Evolutionary conservation across 2,797 vertebrate species (phyloP), one percentile per base, ranked within the genome.

Genomic region (Pseudochirops cupreus): DNA sequence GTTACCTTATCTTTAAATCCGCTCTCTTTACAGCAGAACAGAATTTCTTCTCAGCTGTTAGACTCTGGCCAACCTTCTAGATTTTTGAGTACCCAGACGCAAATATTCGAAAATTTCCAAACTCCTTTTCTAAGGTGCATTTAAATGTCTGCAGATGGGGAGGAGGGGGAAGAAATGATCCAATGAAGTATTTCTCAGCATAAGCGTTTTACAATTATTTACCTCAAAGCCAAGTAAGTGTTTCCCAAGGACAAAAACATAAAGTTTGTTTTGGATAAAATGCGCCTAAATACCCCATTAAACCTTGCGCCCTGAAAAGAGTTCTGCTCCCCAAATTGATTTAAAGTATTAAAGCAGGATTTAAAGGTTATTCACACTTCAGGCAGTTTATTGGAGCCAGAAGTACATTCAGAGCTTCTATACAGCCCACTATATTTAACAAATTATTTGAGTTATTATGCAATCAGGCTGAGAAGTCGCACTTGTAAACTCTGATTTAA

Each of bases 401-500:
- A 97, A 98, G 97, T 98, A 98, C 98, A 98, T 98, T 98, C 98
- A 98, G 98, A 97, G 98, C 98, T 98, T 98, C 98, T 98, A 99
- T 97, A 98, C 98, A 99, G 98, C 98, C 98, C 98, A 97, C 99
- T 99, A 99, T 99, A 99, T 99, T 99, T 99, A 99, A 99, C 99
- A 99, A 99, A 99, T 99, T 99, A 99, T 99, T 98, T 98, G 99
- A 98, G 99, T 99, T 99, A 99, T 99, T 99, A 99, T 99, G 99
- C 99, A 99, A 98, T 99, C 98, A 99, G 99, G 99, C 99, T 98
- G 99, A 98, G 99, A 98, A 99, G 99, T 99, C 99, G 99, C 99
- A 98, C 99, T 99, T 99, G 99, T 99, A 99, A 99, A 99, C 99
- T 99, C 99, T 99, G 98, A 99, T 99, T 99, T 99, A 99, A 99